Evolutionary conservation across 2,888 invertebrate genomes (phyloP).

Genomic region (Melipona beecheii): DNA sequence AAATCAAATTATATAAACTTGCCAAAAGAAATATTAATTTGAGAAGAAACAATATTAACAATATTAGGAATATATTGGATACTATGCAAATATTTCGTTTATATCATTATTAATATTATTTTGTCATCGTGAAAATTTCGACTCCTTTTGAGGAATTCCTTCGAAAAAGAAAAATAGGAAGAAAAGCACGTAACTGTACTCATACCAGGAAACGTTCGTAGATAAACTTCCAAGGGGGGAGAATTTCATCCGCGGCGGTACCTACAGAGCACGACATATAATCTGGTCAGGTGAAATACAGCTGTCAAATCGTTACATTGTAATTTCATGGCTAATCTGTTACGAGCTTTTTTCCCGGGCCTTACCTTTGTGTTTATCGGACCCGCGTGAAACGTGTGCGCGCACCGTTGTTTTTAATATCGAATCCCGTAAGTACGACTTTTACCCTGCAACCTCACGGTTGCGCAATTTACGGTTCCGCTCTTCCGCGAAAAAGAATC

Average conservation of each 20-base stretch:
- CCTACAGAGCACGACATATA: constrained; percentile 34
- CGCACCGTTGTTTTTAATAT: constrained; percentile 13
- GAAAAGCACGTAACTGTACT: constrained; percentile 12
- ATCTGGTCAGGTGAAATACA: constrained; percentile 54
- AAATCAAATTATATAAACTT: background rate
- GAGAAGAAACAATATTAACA: background rate
- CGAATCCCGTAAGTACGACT: constrained; percentile 15
- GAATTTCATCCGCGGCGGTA: constrained; percentile 26
- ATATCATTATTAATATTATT: background rate
- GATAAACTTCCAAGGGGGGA: constrained; percentile 12
- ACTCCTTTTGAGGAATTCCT: background rate
- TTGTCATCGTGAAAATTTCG: background rate
- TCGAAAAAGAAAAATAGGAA: background rate
- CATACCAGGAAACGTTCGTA: background rate
- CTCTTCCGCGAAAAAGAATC: background rate
- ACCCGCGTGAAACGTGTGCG: constrained; percentile 30
- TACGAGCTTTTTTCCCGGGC: constrained; percentile 5
- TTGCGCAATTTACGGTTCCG: constrained; percentile 29
- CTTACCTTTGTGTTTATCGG: constrained; percentile 29
- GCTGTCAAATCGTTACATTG: constrained; percentile 70
- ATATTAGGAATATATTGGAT: background rate
- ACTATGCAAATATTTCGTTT: background rate
- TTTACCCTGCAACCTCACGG: constrained; percentile 27
- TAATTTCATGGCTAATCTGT: constrained; percentile 68
- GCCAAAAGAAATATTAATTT: background rate